A percentile compares a stretch with the other conserved stretches of the same genome.
These are phyloP conservation scores for Alca torda DNA, from an alignment of 2,797 vertebrate species.

Conservation along the genomic window DNA sequence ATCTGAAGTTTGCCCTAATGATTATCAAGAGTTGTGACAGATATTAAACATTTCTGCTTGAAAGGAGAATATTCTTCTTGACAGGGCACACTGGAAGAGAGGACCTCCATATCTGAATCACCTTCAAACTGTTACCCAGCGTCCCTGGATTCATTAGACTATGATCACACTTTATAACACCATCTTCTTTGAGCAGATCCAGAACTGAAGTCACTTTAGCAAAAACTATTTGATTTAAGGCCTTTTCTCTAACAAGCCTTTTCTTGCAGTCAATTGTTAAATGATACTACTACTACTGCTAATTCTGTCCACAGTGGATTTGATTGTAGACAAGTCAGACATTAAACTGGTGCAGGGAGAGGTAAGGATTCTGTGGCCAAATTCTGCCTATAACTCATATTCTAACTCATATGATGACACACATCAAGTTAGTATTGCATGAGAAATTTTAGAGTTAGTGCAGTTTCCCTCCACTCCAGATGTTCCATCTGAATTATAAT, in stretches of 20 bases:
- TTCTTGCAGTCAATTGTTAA: background rate
- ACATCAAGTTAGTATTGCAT: background rate
- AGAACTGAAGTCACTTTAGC: background rate
- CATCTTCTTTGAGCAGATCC: background rate
- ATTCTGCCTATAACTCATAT: background rate
- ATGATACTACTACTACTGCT: background rate
- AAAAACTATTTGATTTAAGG: background rate
- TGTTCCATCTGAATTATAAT: background rate
- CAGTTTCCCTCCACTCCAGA: background rate
- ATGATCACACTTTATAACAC: background rate
- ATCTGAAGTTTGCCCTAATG: background rate
- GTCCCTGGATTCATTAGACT: background rate
- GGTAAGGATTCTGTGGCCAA: background rate
- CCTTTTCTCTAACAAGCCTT: background rate
- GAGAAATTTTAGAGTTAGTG: background rate
- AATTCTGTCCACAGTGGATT: background rate
- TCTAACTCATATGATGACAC: background rate
- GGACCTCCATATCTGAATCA: background rate
- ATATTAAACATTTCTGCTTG: background rate
- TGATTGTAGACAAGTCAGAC: background rate
- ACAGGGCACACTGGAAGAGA: background rate
- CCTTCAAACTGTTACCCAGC: background rate
- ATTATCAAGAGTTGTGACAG: background rate
- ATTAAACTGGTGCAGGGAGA: background rate
- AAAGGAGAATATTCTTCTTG: background rate